These are phyloP conservation scores for Heteromyza rotundicornis DNA, from an alignment of 2,888 invertebrate species.

Conservation along the genomic window DNA sequence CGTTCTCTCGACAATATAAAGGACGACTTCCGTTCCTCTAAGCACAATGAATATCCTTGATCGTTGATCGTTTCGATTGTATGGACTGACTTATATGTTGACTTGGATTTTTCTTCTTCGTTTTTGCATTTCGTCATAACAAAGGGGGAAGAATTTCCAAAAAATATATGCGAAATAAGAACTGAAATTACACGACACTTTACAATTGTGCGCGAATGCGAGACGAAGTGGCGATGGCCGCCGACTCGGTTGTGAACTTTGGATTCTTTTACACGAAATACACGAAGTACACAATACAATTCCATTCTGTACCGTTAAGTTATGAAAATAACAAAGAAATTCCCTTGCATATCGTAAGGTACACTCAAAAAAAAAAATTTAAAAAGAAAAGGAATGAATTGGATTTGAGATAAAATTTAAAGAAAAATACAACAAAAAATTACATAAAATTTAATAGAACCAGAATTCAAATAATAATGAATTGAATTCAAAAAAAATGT, in stretches of 20 bases:
- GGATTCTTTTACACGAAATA: background rate
- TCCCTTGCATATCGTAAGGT: too few species aligned
- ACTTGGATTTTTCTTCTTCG: slow-evolving; percentile 36
- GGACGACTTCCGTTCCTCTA: slow-evolving; percentile 37
- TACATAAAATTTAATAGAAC: too few species aligned
- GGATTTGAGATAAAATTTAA: too few species aligned
- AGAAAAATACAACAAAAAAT: too few species aligned
- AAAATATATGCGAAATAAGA: slow-evolving; percentile 20
- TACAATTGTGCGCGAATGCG: too few species aligned
- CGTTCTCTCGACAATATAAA: background rate
- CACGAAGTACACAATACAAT: background rate
- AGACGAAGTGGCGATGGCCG: background rate
- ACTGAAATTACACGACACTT: slow-evolving; percentile 28
- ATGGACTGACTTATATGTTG: slow-evolving; percentile 36
- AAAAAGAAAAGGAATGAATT: too few species aligned
- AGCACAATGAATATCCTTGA: slow-evolving; percentile 39
- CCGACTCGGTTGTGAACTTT: background rate
- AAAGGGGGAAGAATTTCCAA: background rate
- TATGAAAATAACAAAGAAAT: background rate
- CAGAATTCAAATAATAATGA: too few species aligned
- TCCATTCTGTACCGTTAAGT: background rate
- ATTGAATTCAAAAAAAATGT: too few species aligned
- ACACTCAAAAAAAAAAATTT: too few species aligned
- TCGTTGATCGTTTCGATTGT: slow-evolving; percentile 32
- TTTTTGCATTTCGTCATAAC: slow-evolving; percentile 24